A percentile compares a stretch with the other conserved stretches of the same genome.
These are phyloP conservation scores for Myripristis murdjan DNA, from an alignment of 2,797 vertebrate species.

Conservation along the genomic window DNA sequence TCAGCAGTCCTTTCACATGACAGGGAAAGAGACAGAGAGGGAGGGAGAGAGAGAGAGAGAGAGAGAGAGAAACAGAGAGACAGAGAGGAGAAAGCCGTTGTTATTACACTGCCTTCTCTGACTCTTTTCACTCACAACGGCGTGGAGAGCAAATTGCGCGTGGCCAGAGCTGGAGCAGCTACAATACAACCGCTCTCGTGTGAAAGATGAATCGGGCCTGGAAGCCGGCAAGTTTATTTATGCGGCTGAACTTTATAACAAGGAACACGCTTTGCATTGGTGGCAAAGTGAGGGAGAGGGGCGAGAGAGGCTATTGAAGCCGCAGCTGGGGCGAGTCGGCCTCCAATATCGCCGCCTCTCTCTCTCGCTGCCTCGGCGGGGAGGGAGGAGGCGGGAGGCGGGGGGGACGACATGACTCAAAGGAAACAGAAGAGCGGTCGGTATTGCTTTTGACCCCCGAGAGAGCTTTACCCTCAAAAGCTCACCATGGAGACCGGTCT, in stretches of 20 bases:
- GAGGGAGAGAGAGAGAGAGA: conserved; percentile 5
- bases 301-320: background rate
- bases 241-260: conserved; percentile 63
- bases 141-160: conserved; percentile 61
- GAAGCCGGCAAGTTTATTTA: conserved; percentile 63
- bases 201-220: conserved; percentile 60
- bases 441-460: background rate
- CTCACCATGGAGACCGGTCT: too few relatives aligned
- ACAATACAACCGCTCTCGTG: conserved; percentile 62
- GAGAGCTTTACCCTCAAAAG: background rate
- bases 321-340: conserved; percentile 26
- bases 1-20: conserved; percentile 13
- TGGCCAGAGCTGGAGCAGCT: conserved; percentile 58
- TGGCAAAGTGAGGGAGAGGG: conserved; percentile 32
- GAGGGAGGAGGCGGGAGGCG: too few relatives aligned
- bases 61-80: conserved; percentile 15
- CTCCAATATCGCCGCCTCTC: conserved; percentile 31
- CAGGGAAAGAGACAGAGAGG: conserved; percentile 19
- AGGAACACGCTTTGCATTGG: conserved; percentile 37
- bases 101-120: conserved; percentile 49
- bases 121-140: conserved; percentile 36
- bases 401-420: conserved; percentile 5
- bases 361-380: too few relatives aligned
- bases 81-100: conserved; percentile 36
- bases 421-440: background rate